Conservation (phyloP, 2,797 vertebrate species). For the Pipistrellus pipistrellus region DNA sequence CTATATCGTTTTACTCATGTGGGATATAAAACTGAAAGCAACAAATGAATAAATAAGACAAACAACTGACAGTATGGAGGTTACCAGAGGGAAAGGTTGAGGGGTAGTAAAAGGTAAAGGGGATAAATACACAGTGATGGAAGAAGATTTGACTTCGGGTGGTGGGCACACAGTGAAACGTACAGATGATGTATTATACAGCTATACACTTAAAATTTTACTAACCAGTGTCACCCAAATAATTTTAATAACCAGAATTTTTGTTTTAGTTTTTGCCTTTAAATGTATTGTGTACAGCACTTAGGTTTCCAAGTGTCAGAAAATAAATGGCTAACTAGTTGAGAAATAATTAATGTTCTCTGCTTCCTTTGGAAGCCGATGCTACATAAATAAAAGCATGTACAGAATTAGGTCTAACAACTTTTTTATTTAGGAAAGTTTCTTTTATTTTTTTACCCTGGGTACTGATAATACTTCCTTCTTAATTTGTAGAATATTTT, state of each 20-base stretch:
- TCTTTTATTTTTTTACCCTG: conserved; percentile 51
- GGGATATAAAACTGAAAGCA: not conserved
- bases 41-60: not conserved
- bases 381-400: conserved; percentile 1
- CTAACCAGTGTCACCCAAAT: not conserved
- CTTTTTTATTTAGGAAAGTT: conserved; percentile 39
- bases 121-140: not conserved
- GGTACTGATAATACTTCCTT: not conserved
- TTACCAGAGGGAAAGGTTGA: not conserved
- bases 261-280: conserved; percentile 51
- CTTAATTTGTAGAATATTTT: conserved; percentile 58
- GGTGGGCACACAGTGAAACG: not conserved
- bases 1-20: not conserved
- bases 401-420: not conserved
- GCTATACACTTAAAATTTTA: not conserved
- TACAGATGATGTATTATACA: not conserved
- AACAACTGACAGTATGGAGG: not conserved
- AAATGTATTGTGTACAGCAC: not conserved
- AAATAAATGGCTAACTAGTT: conserved; percentile 9
- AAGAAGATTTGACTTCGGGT: not conserved
- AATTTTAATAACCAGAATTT: not conserved
- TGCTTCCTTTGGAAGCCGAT: not conserved
- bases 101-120: not conserved
- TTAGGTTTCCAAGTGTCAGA: conserved; percentile 7
- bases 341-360: not conserved